Conservation (phyloP, 2,888 invertebrate species). For the Yponomeuta plumbellus region DNA sequence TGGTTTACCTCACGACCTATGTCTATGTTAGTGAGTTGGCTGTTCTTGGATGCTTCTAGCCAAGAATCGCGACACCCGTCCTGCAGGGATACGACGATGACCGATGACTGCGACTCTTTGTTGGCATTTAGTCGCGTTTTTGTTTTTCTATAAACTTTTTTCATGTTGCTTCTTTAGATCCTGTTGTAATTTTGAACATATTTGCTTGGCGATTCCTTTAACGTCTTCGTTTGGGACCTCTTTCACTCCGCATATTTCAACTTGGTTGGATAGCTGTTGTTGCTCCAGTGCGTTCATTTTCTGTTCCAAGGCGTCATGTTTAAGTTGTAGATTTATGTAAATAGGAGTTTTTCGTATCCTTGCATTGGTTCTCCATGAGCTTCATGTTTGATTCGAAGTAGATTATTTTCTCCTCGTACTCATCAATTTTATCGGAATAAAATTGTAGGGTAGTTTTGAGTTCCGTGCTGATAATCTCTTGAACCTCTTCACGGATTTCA, state of each 20-base stretch:
- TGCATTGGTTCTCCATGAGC: no score
- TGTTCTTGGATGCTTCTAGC: neutral
- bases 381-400: no score
- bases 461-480: no score
- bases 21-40: neutral
- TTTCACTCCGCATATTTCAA: slow-evolving; percentile 8
- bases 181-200: slow-evolving; percentile 9
- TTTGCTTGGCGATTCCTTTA: neutral
- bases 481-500: no score
- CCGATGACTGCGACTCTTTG: no score
- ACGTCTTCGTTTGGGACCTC: slow-evolving; percentile 1
- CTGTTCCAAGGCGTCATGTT: neutral
- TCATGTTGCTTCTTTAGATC: neutral
- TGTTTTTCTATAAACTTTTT: slow-evolving; percentile 2
- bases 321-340: no score
- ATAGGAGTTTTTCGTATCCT: no score
- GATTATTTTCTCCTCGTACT: no score
- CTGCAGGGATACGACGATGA: neutral
- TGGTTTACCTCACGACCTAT: neutral
- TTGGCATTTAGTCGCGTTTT: neutral
- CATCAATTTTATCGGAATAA: no score
- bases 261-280: neutral
- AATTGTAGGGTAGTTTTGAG: no score
- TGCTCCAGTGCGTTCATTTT: slow-evolving; percentile 10
- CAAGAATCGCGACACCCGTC: slow-evolving; percentile 7